A percentile compares a stretch with the other conserved stretches of the same genome.
phyloP scores from a whole-genome alignment of 2,888 invertebrate species.

The Lysandra coridon region DNA sequence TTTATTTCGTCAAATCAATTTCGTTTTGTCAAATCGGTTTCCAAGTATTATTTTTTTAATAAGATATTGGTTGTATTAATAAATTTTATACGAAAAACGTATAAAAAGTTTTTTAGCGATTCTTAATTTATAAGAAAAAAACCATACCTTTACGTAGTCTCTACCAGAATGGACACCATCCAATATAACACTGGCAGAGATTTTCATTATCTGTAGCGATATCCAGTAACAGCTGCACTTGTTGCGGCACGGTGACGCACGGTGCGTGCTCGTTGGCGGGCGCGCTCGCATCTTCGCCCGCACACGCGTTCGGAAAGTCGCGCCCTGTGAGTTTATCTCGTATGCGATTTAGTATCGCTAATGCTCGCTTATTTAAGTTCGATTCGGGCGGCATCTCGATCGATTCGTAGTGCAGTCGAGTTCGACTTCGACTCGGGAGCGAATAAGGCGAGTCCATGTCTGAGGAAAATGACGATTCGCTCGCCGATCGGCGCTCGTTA shows the following conservation, averaged over 20 bases:
- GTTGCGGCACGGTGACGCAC: conserved; percentile 88
- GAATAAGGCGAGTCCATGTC: conserved; percentile 67
- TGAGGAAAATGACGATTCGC: conserved; percentile 68
- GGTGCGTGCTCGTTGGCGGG: conserved; percentile 7
- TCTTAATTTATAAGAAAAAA: not conserved
- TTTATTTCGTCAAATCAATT: not conserved
- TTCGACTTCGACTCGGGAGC: conserved; percentile 64
- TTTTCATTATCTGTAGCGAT: conserved; percentile 99
- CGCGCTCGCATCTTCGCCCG: conserved; percentile 53
- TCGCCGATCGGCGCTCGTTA: conserved; percentile 65
- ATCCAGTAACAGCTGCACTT: conserved; percentile 95
- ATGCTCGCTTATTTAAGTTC: conserved; percentile 92
- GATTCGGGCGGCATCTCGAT: conserved; percentile 85
- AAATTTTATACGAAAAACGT: not conserved
- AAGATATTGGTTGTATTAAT: not conserved
- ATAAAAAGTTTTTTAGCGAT: not conserved
- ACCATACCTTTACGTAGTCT: not conserved
- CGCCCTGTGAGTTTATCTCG: conserved; percentile 96
- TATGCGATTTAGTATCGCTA: conserved; percentile 94
- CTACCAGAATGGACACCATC: conserved; percentile 95
- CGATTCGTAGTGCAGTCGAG: conserved; percentile 66
- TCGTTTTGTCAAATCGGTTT: not conserved
- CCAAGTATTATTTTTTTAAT: not conserved
- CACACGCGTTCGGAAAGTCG: conserved; percentile 89
- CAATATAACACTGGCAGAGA: conserved; percentile 99